These are phyloP conservation scores for Iselma pallidipennis DNA, from an alignment of 2,888 invertebrate species.

Conservation along the genomic window DNA sequence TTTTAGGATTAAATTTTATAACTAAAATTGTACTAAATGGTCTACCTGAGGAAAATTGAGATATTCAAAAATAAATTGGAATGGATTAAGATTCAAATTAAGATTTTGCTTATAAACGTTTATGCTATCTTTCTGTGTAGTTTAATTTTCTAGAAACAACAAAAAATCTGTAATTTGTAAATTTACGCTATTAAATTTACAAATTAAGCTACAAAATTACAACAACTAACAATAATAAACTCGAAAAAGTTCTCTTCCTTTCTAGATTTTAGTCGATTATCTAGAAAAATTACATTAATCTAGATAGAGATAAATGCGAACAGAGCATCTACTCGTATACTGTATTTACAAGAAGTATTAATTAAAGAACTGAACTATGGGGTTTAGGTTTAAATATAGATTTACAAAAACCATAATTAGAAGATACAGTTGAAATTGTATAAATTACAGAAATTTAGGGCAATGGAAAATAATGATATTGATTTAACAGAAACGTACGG, in stretches of 20 bases:
- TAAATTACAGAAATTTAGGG: not conserved
- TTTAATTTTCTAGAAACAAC: not conserved
- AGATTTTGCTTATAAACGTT: not conserved
- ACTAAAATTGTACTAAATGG: not conserved
- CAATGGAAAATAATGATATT: not conserved
- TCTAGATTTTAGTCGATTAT: too few relatives aligned
- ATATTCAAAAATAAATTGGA: not conserved
- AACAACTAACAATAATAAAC: too few relatives aligned
- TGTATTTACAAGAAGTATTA: not conserved
- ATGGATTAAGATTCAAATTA: not conserved
- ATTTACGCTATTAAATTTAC: not conserved
- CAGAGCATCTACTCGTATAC: not conserved
- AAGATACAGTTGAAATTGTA: not conserved
- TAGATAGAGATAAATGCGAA: too few relatives aligned
- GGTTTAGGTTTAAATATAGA: not conserved
- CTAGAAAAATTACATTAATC: too few relatives aligned
- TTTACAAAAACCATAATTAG: not conserved
- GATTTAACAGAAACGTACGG: not conserved
- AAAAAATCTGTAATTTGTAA: not conserved
- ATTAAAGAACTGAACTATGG: not conserved
- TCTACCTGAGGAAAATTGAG: not conserved
- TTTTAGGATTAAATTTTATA: too few relatives aligned
- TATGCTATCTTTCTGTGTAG: not conserved
- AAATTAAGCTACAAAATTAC: too few relatives aligned
- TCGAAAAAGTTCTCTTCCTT: too few relatives aligned